Base-by-base conservation (phyloP, 2,888 invertebrate genomes). In the Sesia apiformis region DNA sequence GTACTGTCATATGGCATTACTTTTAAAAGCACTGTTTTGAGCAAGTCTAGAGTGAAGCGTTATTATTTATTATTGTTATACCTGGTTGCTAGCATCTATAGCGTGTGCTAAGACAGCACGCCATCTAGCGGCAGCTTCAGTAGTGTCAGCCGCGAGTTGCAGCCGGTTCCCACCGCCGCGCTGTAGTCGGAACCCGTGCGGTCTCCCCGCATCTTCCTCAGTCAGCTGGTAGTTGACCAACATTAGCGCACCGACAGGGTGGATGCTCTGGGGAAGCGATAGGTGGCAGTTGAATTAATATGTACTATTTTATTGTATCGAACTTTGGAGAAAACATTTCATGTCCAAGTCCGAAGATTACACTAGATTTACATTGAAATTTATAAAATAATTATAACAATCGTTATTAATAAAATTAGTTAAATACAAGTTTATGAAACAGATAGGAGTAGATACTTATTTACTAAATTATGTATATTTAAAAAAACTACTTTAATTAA, bases 181-280 rank as follows among this genome's bases (percentile, higher is more conserved):
- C 70, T 92, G 92, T 60, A 95, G 87, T 62, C 93, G 91, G 70
- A 96, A 94, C 57, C 94, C 93, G 74, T 94, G 93, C 3, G 92
- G 90, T 60, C 92, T 90, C n/a, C 91, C 93, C 6, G 85, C 90
- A 39, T 93, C 92, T 59, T 93, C 94, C 51, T 93, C 92, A 3
- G 87, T 84, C 5, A 97, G 92, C 58, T 93, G 93, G 79, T 96
- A 97, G 76, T 96, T 96, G 50, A 94, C 93, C 59, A 97, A 90
- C 91, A 96, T 95, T 62, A 97, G 92, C 8, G 97, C 97, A 59
- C 97, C 97, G 50, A 97, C 94, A 56, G 97, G 97, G 78, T 96
- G 96, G 58, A 94, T 93, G 72, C 96, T 96, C 96, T 95, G 72
- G 6, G 23, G 2, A 74, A 76, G n/a, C 39, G 38, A 50, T 23